Percentiles rank a stretch among this genome's conserved stretches.
Evolutionary conservation across 2,888 invertebrate species (phyloP).

Genomic region (Amorpha juglandis): DNA sequence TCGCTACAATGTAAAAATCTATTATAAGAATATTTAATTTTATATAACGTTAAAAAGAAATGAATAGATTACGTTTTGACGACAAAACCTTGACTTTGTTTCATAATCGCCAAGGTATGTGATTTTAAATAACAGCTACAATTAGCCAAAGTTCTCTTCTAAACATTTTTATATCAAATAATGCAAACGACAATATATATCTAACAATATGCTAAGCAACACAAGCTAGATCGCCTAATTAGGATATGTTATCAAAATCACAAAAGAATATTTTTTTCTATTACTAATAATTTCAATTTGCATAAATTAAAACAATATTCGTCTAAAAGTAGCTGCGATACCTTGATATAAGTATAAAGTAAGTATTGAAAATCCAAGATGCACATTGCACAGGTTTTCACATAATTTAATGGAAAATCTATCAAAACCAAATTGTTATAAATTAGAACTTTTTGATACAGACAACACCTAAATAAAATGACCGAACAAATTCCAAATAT

Average conservation of each 20-base stretch:
- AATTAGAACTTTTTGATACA: too few relatives aligned
- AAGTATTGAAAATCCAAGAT: not conserved
- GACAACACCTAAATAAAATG: too few relatives aligned
- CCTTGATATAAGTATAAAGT: not conserved
- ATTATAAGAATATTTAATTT: conserved; percentile 1
- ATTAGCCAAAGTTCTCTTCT: not conserved
- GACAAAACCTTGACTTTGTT: not conserved
- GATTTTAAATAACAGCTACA: not conserved
- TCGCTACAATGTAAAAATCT: conserved; percentile 6
- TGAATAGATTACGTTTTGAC: not conserved
- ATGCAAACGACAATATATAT: not conserved
- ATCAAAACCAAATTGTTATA: not conserved
- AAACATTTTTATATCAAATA: not conserved
- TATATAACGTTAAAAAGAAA: not conserved
- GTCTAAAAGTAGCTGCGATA: conserved; percentile 4
- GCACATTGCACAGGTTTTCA: not conserved
- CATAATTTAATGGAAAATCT: not conserved
- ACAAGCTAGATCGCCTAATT: not conserved
- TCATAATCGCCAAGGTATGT: not conserved
- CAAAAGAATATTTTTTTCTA: too few relatives aligned
- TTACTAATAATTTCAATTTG: too few relatives aligned
- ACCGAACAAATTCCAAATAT: too few relatives aligned
- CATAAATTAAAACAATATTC: not conserved
- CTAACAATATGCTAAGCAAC: not conserved
- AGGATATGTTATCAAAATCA: not conserved